Conservation (phyloP, 2,797 vertebrate genomes). For the Tolypeutes matacus region DNA sequence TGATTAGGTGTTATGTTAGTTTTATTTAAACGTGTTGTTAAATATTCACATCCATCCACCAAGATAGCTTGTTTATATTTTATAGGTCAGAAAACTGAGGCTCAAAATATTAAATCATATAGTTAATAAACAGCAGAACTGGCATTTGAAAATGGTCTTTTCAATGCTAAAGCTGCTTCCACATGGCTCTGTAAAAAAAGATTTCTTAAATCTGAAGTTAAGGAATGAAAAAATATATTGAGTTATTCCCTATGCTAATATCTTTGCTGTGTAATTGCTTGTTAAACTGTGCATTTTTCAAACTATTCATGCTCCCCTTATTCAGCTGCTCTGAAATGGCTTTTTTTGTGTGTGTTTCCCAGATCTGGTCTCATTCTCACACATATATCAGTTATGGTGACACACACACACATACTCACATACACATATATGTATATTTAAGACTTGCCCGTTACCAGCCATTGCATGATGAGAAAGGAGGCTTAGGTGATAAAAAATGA, state of each 20-base stretch:
- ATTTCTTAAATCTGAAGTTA: conserved; percentile 15
- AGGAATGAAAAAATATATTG: neutral
- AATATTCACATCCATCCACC: neutral
- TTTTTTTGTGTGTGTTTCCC: conserved; percentile 69
- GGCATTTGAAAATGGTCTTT: neutral
- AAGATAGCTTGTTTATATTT: neutral
- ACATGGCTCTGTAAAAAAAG: neutral
- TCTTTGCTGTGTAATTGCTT: conserved; percentile 63
- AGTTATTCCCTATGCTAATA: conserved; percentile 33
- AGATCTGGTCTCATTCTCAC: conserved; percentile 50
- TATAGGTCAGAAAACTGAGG: neutral
- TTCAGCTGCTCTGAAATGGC: conserved; percentile 64
- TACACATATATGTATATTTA: conserved; percentile 64
- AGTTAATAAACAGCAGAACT: neutral
- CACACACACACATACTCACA: neutral
- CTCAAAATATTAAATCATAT: neutral
- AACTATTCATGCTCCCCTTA: conserved; percentile 58
- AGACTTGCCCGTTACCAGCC: conserved; percentile 57
- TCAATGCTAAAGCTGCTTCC: neutral
- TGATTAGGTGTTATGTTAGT: too few species aligned
- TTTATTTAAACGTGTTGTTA: neutral
- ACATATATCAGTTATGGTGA: conserved; percentile 54
- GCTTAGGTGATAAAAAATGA: conserved; percentile 62
- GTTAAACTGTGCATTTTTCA: conserved; percentile 65
- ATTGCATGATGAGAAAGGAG: conserved; percentile 70